Evolutionary conservation across 2,888 invertebrate species (phyloP), one percentile per base, ranked within the genome.

Genomic region (Mamestra brassicae): DNA sequence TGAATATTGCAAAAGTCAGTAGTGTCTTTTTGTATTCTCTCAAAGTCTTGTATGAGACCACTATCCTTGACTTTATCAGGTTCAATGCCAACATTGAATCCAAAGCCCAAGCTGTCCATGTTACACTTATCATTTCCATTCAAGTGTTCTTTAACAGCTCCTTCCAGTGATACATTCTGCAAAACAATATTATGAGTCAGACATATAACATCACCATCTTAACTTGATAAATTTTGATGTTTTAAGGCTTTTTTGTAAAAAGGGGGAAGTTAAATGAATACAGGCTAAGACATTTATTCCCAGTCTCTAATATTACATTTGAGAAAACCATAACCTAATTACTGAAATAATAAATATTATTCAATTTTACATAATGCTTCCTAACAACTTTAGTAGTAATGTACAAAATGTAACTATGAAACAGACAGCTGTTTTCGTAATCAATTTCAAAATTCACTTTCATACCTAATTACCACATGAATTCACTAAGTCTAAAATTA

Each of bases 21-120:
- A 47, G 97, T 96, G 85, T 97, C 97, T 89, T 97, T 97, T 84
- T 97, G 97, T 92, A 97, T 97, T 87, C 97, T 97, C 89, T 97
- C 97, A 90, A 97, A 97, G 90, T 97, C 97, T 82, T 97, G 97
- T 89, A 96, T 94, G 78, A 96, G 89, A 81, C 91, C 91, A 80
- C 90, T 92, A 81, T 96, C 95, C 88, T 96, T 95, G 90, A 94
- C 93, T 93, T 96, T 94, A 76, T 95, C 95, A 80, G 94, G 88
- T 90, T 95, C 96, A 90, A 93, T 91, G 88, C 92, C 95, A 80
- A 95, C 93, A 92, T 92, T 93, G 90, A 96, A 95, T 81, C 95
- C 96, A 91, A 96, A 95, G 88, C 95, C 96, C 88, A 96, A 90
- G 87, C 95, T 95, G 78, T 95, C 95, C 94, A 95, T 92, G 84